Evolutionary conservation across 2,888 invertebrate species (phyloP).

Genomic region (Saturnia pavonia): DNA sequence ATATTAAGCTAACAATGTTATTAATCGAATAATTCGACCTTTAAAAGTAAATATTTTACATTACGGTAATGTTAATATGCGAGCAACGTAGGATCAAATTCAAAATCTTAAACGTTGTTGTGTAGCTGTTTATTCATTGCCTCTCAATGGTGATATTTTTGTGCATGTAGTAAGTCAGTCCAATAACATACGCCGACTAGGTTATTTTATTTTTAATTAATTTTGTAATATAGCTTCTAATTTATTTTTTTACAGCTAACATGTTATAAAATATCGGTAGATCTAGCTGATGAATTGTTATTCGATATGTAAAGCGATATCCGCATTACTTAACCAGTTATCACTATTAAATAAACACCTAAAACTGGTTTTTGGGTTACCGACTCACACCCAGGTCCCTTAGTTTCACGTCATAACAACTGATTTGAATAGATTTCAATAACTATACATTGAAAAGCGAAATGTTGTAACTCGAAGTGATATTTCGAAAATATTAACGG

Average conservation of each 20-base stretch:
- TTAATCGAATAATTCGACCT: neutral
- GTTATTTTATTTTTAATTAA: no score
- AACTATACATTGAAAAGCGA: neutral
- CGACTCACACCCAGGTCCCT: neutral
- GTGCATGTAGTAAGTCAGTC: no score
- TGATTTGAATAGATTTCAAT: constrained; percentile 10
- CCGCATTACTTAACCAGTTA: constrained; percentile 9
- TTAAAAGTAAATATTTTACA: neutral
- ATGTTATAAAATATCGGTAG: no score
- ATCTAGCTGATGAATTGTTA: no score
- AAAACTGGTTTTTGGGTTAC: constrained; percentile 2
- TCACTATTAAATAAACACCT: neutral
- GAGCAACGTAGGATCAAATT: no score
- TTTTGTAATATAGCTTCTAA: no score
- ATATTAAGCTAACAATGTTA: neutral
- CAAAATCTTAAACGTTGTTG: no score
- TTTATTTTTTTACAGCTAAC: no score
- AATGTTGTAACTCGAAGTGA: constrained; percentile 2
- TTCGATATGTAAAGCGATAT: neutral
- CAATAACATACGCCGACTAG: no score
- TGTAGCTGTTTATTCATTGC: no score
- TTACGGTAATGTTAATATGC: neutral
- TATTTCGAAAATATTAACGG: neutral
- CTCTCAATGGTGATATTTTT: no score
- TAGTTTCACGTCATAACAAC: neutral